These are phyloP conservation scores for Chirona hameri DNA, from an alignment of 2,888 invertebrate species.

Conservation along the genomic window DNA sequence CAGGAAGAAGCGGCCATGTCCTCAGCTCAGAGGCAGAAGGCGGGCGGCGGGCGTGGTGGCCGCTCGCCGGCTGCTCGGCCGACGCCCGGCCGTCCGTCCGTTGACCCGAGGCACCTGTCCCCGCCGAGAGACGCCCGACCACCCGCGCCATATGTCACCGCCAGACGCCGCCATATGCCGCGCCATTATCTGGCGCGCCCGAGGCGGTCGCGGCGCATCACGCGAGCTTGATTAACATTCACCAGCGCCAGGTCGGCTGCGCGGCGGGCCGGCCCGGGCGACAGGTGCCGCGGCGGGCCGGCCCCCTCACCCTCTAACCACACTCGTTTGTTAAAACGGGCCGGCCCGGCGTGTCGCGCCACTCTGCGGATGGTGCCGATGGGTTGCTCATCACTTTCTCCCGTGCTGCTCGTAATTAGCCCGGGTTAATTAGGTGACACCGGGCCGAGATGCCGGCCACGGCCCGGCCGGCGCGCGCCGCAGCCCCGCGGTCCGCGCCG, in stretches of 20 bases:
- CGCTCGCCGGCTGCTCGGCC: neutral
- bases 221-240: slow-evolving; percentile 6
- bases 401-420: neutral
- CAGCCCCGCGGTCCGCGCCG: too few species aligned
- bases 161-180: slow-evolving; percentile 8
- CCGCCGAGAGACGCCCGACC: neutral
- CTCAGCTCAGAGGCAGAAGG: too few species aligned
- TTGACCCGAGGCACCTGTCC: slow-evolving; percentile 26
- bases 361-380: neutral
- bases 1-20: too few species aligned
- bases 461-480: too few species aligned
- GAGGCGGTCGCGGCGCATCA: neutral
- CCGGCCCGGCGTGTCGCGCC: neutral
- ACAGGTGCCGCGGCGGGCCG: neutral
- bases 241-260: neutral
- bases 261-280: neutral
- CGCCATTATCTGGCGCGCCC: neutral
- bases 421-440: neutral
- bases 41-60: too few species aligned
- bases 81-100: neutral
- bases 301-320: neutral
- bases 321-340: neutral
- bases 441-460: too few species aligned
- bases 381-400: slow-evolving; percentile 1
- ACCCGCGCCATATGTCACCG: slow-evolving; percentile 8